Percentiles rank a stretch among this genome's conserved stretches.
Evolutionary conservation across 2,113 vertebrate genomes (phyloP).

Genomic region (Meleagris gallopavo): DNA sequence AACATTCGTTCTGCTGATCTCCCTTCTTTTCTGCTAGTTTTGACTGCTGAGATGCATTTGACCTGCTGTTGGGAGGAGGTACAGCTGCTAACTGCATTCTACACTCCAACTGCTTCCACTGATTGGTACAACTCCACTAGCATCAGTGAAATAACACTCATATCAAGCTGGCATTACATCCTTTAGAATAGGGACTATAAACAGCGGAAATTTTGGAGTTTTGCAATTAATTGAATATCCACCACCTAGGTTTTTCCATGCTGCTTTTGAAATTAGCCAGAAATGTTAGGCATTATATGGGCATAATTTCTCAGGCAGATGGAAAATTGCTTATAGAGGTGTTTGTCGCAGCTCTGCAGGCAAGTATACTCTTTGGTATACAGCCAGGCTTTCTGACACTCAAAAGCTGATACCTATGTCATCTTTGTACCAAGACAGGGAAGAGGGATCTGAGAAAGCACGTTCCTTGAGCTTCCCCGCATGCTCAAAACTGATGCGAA

Average conservation of each 20-base stretch:
- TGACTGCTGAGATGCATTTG: constrained; percentile 16
- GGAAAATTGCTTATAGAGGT: not conserved
- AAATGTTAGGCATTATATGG: not conserved
- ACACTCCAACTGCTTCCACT: not conserved
- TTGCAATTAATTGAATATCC: constrained; percentile 19
- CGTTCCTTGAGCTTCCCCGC: constrained; percentile 1
- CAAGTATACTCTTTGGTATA: not conserved
- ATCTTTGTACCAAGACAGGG: not conserved
- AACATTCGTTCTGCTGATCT: constrained; percentile 39
- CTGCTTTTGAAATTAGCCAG: not conserved
- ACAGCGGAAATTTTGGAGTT: not conserved
- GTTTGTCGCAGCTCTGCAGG: not conserved
- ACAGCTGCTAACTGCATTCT: constrained; percentile 47
- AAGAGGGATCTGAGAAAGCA: not conserved
- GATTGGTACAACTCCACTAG: not conserved
- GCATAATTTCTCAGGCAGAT: not conserved
- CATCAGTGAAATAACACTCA: not conserved
- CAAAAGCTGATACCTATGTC: not conserved
- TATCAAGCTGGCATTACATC: not conserved
- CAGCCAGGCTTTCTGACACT: not conserved
- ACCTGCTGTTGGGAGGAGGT: constrained; percentile 44
- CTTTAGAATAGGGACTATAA: not conserved
- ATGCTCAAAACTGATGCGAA: not conserved
- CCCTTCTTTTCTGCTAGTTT: constrained; percentile 21
- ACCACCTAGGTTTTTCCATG: not conserved